Evolutionary conservation across 2,113 vertebrate species (phyloP), one percentile per base, ranked within the genome.

Genomic region (Hystrix cristata): DNA sequence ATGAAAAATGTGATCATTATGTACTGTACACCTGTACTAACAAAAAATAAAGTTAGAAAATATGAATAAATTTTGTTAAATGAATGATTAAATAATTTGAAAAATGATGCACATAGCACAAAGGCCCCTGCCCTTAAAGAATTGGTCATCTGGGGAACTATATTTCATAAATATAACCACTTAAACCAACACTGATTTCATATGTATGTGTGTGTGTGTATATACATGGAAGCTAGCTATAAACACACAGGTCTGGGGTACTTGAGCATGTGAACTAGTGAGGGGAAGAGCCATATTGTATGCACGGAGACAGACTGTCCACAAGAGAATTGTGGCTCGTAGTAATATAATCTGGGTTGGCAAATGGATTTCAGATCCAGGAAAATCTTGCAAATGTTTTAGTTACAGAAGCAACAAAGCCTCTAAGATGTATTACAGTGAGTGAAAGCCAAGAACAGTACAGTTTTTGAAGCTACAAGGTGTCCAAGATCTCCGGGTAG

Each of bases 401-500:
- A 90, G 19, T 87, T 89, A 80, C 27, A 71, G 69, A 91, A 97
- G 38, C 25, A 78, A 59, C 46, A 43, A 89, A 16, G 27, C 27
- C 55, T 86, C 59, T 67, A 25, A 92, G 65, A 88, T 94, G 9
- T 59, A 78, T 76, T 85, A 59, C 8, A 85, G 9, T 78, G 46
- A 85, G 83, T 71, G 51, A 96, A 84, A 91, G 89, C 59, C 25
- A 93, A 90, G 29, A 72, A 72, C 15, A 87, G 19, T 79, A 31
- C 25, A 14, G 38, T 53, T 90, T 86, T 25, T 9, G 80, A 88
- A 84, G 78, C 16, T 74, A 38, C 7, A 90, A 94, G 21, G 0
- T 23, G 34, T 84, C 18, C 34, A 80, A 72, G 38, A 34, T 59
- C 23, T 46, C 78, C 93, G 89, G 21, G 25, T 71, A 4, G 51